Conservation (phyloP, 2,888 invertebrate species). For the Tribolium freemani region DNA sequence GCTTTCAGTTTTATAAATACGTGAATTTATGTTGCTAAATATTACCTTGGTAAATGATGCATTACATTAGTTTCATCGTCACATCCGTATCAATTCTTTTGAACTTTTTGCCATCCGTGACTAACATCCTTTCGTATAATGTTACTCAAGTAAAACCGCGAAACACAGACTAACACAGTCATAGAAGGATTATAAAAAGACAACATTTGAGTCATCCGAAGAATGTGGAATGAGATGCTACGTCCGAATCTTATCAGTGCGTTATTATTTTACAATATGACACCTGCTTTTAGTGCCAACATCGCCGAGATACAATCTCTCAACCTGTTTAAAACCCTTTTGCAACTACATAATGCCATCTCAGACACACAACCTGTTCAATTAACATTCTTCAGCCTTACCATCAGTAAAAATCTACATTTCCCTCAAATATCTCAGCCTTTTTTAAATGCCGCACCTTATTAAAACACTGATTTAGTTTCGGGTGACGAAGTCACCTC, state of each 20-base stretch:
- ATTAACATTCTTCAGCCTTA: conserved; percentile 41
- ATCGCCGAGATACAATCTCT: conserved; percentile 34
- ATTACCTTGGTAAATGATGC: conserved; percentile 12
- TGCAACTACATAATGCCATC: conserved; percentile 39
- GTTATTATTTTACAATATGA: conserved; percentile 37
- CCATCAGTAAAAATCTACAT: conserved; percentile 2
- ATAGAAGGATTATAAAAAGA: conserved; percentile 4
- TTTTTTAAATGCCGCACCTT: not conserved
- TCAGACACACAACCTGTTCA: conserved; percentile 38
- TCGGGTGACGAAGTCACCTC: not conserved
- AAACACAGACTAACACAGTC: conserved; percentile 4
- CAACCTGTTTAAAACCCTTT: conserved; percentile 39
- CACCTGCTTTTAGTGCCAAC: conserved; percentile 39
- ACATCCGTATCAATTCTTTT: not conserved
- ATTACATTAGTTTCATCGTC: conserved; percentile 6
- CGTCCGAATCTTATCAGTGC: conserved; percentile 24
- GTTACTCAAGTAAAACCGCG: not conserved
- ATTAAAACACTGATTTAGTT: not conserved
- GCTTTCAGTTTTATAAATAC: conserved; percentile 31
- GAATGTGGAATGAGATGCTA: conserved; percentile 14
- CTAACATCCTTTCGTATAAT: not conserved
- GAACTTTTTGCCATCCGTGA: not conserved
- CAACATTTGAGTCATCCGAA: conserved; percentile 9
- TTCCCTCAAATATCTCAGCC: not conserved
- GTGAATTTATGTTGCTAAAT: conserved; percentile 29